These are phyloP conservation scores for Tetheella fluctuosa DNA, from an alignment of 2,888 invertebrate species.

Conservation along the genomic window DNA sequence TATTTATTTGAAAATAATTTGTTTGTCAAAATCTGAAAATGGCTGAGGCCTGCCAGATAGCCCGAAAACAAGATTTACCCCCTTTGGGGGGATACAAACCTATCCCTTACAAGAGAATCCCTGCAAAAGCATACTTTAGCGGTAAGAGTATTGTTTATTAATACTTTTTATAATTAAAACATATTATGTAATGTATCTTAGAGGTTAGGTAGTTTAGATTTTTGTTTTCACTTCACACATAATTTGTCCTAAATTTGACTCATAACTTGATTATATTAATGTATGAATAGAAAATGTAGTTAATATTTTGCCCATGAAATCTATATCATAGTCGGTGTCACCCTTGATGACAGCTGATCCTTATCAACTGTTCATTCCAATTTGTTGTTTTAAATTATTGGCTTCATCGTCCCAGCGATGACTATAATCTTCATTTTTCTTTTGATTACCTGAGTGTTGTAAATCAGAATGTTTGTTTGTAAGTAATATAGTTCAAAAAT, in stretches of 20 bases:
- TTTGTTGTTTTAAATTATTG: too few species aligned
- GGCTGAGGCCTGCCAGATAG: conserved; percentile 60
- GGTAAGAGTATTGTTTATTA: conserved; percentile 74
- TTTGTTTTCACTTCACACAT: conserved; percentile 21
- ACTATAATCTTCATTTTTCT: too few species aligned
- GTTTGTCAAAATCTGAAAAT: conserved; percentile 50
- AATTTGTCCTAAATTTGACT: neutral
- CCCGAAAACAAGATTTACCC: conserved; percentile 93
- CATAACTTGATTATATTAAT: neutral
- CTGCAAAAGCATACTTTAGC: conserved; percentile 88
- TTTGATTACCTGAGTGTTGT: too few species aligned
- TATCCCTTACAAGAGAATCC: conserved; percentile 88
- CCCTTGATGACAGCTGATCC: neutral
- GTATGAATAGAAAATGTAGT: neutral
- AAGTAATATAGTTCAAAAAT: too few species aligned
- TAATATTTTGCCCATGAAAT: neutral
- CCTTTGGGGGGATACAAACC: conserved; percentile 95
- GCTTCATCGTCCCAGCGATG: too few species aligned
- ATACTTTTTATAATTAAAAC: conserved; percentile 14
- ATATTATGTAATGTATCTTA: conserved; percentile 68
- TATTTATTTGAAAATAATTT: neutral
- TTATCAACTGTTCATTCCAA: neutral
- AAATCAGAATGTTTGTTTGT: neutral
- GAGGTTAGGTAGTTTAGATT: conserved; percentile 52
- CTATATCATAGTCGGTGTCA: neutral